Base-by-base conservation (phyloP, 2,888 invertebrate species). In the Fragum fragum region DNA sequence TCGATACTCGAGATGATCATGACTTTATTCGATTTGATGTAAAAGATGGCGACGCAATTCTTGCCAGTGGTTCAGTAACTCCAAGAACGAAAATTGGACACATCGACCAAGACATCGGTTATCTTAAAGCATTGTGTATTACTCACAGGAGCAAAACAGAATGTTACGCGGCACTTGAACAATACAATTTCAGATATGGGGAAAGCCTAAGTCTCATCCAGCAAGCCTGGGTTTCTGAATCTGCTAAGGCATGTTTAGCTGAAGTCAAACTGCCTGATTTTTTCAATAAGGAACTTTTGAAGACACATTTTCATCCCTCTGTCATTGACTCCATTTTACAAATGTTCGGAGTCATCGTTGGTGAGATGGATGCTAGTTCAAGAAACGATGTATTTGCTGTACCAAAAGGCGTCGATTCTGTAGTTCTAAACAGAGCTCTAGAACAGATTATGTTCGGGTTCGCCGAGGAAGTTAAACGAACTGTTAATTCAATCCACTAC, bases 251-350 rank as follows among this genome's bases (percentile, higher is more conserved):
- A 66, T 86, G 84, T 61, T 59, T 88, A 18, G 73, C 82, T 16
- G 79, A 79, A 53, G 70, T 88, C 18, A 28, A 47, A 1, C 53
- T 87, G 2, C 81, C 82, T n/a, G 73, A 77, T 3, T 66, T 61
- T 23, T 55, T 88, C 53, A 55, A 75, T 36, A 57, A 68, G 11
- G 81, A 88, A 63, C 26, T 83, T 23, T n/a, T 68, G 5, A 68
- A 76, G 23, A 87, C 83, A 23, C 73, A 78, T 47, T 59, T 89
- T 7, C 89, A 89, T 68, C 89, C 89, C 21, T 77, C 83, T 21
- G 76, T 88, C 18, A 57, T 88, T 42, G 89, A 88, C 73, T 80
- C 82, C 21, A 79, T 87, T 63, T 77, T 87, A 36, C 89, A 89
- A 69, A 81, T 83, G 11, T 75, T 84, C 9, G 87, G 78, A 7